Base-by-base conservation (phyloP, 2,888 invertebrate genomes). In the Alentia gelatinosa region DNA sequence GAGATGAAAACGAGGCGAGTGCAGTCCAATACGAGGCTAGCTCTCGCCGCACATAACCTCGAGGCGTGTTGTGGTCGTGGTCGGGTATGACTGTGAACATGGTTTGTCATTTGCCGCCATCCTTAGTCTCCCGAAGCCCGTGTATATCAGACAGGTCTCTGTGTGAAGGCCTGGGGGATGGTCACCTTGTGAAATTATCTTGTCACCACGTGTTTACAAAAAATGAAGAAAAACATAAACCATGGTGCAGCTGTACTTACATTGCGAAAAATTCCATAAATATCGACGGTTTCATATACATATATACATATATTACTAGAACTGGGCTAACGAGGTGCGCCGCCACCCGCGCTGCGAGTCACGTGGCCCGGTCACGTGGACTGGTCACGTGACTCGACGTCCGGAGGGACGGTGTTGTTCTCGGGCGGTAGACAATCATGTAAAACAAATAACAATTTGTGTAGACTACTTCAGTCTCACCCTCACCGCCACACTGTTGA, bases 91-190 rank as follows among this genome's bases (percentile, higher is more conserved):
- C 19, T 56, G 56, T 56, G 56, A 4, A 56, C 56, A 56, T n/a
- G n/a, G 9, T 42, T 42, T 42, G 47, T 56, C 23, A 56, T 19
- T 56, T n/a, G 56, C 19, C 9, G 19, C 9, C 3, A 9, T 12
- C 9, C 5, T 19, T 19, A 3, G 3, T n/a, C 56, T 19, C 56
- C 12, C 56, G 23, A 56, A 56, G n/a, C 56, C 56, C 5, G 56
- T 56, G 56, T 56, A 56, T n/a, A 56, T 19, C 56, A 56, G 19
- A 56, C 19, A n/a, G 5, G 19, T n/a, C 56, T 56, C 56, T 19
- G 1, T 40, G 83, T 83, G 39, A 83, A 83, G 83, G 83, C 83
- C 83, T 19, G 35, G 83, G 83, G 83, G 83, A 83, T 83, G 39
- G 37, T 56, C 56, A 56, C 56, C 56, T n/a, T n/a, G 68, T 26